These are phyloP conservation scores for Ennomos quercinarius DNA, from an alignment of 2,888 invertebrate genomes.

Conservation along the genomic window DNA sequence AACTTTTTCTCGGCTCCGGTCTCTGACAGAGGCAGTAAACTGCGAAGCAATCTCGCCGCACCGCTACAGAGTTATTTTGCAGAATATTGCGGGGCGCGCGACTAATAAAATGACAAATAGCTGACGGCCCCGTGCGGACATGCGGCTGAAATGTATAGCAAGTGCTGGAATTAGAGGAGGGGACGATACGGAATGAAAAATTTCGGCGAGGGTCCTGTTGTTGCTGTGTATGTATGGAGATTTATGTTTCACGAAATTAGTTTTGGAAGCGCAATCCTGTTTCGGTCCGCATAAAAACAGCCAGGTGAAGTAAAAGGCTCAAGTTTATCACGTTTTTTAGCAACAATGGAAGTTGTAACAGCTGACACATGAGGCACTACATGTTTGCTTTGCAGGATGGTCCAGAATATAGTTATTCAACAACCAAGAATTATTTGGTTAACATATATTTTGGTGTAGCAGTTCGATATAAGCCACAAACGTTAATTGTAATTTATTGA, in stretches of 20 bases:
- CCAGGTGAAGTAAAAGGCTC: conserved; percentile 12
- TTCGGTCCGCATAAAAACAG: conserved; percentile 26
- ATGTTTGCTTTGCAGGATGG: too few relatives aligned
- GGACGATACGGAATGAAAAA: conserved; percentile 40
- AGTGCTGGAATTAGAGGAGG: conserved; percentile 45
- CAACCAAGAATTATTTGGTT: not conserved
- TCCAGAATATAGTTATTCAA: too few relatives aligned
- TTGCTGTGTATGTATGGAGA: conserved; percentile 29
- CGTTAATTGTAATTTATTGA: conserved; percentile 6
- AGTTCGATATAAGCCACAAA: not conserved
- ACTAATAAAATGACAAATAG: conserved; percentile 84
- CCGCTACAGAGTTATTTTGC: conserved; percentile 75
- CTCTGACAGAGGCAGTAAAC: conserved; percentile 75
- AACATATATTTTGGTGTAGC: not conserved
- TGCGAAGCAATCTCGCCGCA: conserved; percentile 75
- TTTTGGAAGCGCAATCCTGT: conserved; percentile 23
- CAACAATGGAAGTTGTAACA: too few relatives aligned
- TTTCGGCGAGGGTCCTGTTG: conserved; percentile 32
- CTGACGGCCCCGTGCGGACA: conserved; percentile 62
- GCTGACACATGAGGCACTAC: too few relatives aligned
- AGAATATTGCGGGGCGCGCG: conserved; percentile 76
- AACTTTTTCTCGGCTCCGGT: conserved; percentile 76
- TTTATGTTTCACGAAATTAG: conserved; percentile 34
- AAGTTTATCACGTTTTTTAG: too few relatives aligned
- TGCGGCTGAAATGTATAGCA: conserved; percentile 52